Evolutionary conservation across 2,113 vertebrate genomes (phyloP).

Genomic region (Emydocephalus ijimae): DNA sequence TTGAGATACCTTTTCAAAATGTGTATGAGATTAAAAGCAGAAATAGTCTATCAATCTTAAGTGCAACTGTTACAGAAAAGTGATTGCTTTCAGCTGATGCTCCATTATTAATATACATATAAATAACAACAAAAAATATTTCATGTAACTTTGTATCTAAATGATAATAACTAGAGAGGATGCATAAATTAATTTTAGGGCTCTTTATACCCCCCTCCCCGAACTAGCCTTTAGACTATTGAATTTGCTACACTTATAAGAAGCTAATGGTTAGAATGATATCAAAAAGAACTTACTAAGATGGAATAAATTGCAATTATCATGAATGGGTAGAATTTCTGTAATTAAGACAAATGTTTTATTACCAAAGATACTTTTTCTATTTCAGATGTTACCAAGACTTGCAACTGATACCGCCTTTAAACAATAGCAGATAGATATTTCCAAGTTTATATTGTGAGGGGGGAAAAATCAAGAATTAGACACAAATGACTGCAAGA

Average conservation of each 20-base stretch:
- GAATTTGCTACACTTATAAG: background rate
- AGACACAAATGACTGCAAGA: background rate
- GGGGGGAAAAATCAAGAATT: background rate
- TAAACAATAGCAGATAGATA: background rate
- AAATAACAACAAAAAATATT: background rate
- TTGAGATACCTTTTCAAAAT: background rate
- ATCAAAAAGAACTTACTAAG: background rate
- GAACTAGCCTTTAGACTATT: background rate
- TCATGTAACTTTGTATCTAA: background rate
- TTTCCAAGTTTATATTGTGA: background rate
- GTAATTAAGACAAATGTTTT: background rate
- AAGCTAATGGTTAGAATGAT: background rate
- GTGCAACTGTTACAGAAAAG: background rate
- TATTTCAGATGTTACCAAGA: background rate
- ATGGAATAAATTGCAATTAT: background rate
- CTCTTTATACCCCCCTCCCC: background rate
- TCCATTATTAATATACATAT: background rate
- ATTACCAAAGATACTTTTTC: background rate
- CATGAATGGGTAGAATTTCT: background rate
- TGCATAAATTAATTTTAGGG: background rate
- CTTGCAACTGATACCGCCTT: background rate
- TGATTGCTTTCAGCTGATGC: background rate
- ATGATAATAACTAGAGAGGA: background rate
- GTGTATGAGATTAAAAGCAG: conserved; percentile 10
- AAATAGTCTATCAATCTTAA: fast-evolving